Percentiles rank a stretch among this genome's conserved stretches.
Conservation (phyloP, 2,888 invertebrate genomes). For the Pristionchus japonicus region DNA sequence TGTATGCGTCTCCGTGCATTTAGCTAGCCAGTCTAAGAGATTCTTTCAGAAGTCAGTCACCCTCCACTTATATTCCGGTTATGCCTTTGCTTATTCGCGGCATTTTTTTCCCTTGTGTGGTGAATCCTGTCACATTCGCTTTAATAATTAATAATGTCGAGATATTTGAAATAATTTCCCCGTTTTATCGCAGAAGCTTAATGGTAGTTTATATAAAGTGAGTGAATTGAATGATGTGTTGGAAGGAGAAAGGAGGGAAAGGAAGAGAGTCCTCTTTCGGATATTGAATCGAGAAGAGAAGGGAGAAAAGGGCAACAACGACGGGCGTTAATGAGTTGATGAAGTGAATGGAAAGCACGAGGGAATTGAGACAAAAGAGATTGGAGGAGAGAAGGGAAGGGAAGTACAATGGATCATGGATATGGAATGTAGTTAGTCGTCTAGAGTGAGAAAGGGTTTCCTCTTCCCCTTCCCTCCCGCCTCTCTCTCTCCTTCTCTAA, state of each 20-base stretch:
- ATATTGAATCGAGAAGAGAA: constrained; percentile 36
- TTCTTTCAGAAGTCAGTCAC: constrained; percentile 18
- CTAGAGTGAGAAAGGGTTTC: background rate
- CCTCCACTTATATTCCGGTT: background rate
- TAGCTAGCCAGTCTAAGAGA: background rate
- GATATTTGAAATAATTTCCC: no score
- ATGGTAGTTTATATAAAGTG: constrained; percentile 16
- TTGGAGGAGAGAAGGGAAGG: constrained; percentile 24
- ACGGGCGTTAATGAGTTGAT: constrained; percentile 40
- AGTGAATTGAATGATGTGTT: constrained; percentile 17
- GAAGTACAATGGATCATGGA: constrained; percentile 35
- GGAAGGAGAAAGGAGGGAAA: background rate
- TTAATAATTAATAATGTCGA: constrained; percentile 31
- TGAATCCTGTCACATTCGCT: constrained; percentile 28
- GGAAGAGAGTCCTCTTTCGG: constrained; percentile 37
- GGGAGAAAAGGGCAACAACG: background rate
- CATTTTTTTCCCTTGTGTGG: constrained; percentile 30
- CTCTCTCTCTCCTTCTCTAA: constrained; percentile 24
- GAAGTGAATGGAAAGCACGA: constrained; percentile 13
- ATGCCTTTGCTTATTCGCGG: background rate
- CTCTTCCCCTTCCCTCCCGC: background rate
- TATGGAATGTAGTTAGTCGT: constrained; percentile 19
- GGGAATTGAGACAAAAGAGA: constrained; percentile 28
- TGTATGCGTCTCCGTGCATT: background rate
- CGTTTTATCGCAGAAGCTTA: constrained; percentile 15